Percentiles rank a stretch among this genome's conserved stretches.
phyloP scores from a whole-genome alignment of 2,888 invertebrate genomes.

The Melipona bicolor region DNA sequence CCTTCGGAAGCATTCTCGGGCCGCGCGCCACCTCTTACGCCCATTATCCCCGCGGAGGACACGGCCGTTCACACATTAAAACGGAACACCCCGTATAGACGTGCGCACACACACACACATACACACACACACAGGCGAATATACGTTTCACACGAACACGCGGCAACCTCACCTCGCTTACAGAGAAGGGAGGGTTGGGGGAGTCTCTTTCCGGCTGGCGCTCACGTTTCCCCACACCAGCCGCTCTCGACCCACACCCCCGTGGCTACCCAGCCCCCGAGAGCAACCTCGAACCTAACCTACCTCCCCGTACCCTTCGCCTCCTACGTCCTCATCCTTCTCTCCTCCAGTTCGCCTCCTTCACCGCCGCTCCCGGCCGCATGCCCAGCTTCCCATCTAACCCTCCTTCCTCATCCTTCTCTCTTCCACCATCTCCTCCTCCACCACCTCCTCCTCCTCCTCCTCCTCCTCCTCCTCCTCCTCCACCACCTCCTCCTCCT shows the following conservation, averaged over 20 bases:
- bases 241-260: conserved; percentile 66
- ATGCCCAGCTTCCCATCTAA: conserved; percentile 54
- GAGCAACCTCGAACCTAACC: conserved; percentile 71
- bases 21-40: conserved; percentile 20
- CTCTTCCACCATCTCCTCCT: conserved; percentile 26
- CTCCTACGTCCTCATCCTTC: conserved; percentile 49
- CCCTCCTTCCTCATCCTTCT: conserved; percentile 33
- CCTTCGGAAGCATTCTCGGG: conserved; percentile 48
- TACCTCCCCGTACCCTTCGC: conserved; percentile 57
- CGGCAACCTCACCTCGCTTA: conserved; percentile 71
- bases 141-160: conserved; percentile 69
- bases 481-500: conserved; percentile 29
- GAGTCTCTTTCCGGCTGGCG: conserved; percentile 76
- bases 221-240: conserved; percentile 76
- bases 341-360: conserved; percentile 49
- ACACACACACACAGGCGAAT: conserved; percentile 52
- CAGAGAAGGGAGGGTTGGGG: conserved; percentile 55
- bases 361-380: conserved; percentile 50
- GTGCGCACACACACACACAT: background rate
- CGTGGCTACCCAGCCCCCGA: conserved; percentile 65
- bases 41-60: conserved; percentile 53
- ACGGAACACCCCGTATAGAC: conserved; percentile 56
- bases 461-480: background rate
- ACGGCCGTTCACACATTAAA: conserved; percentile 56
- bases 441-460: background rate